Conservation (phyloP, 2,113 vertebrate species). For the Notiomystis cincta region DNA sequence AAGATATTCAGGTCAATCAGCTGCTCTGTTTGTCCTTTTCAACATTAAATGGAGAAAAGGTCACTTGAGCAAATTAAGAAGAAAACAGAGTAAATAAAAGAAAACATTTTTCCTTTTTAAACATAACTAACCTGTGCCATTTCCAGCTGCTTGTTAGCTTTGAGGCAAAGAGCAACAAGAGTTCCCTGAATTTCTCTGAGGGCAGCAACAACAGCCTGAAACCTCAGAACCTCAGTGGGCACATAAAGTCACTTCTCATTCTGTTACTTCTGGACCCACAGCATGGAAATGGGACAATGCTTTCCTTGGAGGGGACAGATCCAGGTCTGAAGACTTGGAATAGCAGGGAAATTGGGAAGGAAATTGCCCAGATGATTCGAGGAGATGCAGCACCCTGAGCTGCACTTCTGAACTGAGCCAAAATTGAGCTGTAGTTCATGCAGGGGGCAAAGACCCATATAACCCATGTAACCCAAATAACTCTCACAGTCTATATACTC, state of each 20-base stretch:
- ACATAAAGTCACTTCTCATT: not conserved
- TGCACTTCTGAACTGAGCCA: not conserved
- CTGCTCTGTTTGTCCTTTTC: conserved; percentile 43
- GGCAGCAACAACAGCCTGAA: not conserved
- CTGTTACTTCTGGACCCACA: not conserved
- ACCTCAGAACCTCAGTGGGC: not conserved
- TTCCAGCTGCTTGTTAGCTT: conserved; percentile 38
- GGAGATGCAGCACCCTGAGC: not conserved
- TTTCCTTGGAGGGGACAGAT: not conserved
- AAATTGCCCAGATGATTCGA: not conserved
- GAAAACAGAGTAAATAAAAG: conserved; percentile 38
- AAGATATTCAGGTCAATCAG: conserved; percentile 16
- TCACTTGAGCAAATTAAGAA: conserved; percentile 41
- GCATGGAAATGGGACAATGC: not conserved
- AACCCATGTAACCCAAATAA: not conserved
- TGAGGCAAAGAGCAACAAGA: conserved; percentile 6
- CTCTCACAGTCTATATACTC: not conserved
- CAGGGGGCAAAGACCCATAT: not conserved
- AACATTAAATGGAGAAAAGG: conserved; percentile 40
- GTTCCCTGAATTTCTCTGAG: not conserved
- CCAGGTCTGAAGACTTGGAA: not conserved
- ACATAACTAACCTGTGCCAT: conserved; percentile 27
- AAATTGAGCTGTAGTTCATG: not conserved
- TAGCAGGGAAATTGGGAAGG: not conserved
- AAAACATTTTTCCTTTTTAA: conserved; percentile 33